Percentiles rank a stretch among this genome's conserved stretches.
Conservation (phyloP, 2,888 invertebrate genomes). For the Hecatera dysodea region DNA sequence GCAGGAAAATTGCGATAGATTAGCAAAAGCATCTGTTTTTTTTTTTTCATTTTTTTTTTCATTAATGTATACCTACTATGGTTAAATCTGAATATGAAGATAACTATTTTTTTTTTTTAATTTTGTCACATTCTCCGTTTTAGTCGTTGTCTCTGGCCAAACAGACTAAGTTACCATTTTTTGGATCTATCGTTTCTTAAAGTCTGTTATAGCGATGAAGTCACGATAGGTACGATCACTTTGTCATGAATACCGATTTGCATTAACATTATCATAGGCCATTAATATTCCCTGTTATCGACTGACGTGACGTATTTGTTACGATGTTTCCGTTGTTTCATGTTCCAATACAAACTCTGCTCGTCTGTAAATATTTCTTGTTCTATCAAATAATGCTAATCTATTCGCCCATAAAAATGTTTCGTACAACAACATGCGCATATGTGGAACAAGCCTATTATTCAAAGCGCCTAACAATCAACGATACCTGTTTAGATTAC, state of each 20-base stretch:
- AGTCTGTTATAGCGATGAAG: slow-evolving; percentile 6
- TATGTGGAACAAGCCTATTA: slow-evolving; percentile 63
- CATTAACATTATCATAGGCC: slow-evolving; percentile 66
- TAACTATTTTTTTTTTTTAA: not conserved
- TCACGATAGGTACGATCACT: slow-evolving; percentile 44
- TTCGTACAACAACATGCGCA: slow-evolving; percentile 19
- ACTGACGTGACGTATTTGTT: slow-evolving; percentile 67
- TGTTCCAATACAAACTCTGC: slow-evolving; percentile 54
- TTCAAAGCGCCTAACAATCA: slow-evolving; percentile 63
- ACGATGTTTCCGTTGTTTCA: slow-evolving; percentile 69
- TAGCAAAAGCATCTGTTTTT: not conserved
- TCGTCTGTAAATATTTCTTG: slow-evolving; percentile 37
- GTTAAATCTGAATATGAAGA: not conserved
- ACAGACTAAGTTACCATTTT: slow-evolving; percentile 5
- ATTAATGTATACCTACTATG: no score
- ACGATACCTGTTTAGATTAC: slow-evolving; percentile 71
- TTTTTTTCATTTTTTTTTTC: not conserved
- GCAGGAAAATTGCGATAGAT: no score
- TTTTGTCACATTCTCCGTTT: not conserved
- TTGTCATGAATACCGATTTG: slow-evolving; percentile 58
- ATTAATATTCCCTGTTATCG: slow-evolving; percentile 68
- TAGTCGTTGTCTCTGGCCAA: not conserved
- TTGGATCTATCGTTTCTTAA: slow-evolving; percentile 5
- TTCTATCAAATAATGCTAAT: slow-evolving; percentile 32
- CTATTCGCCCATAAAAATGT: slow-evolving; percentile 38